Evolutionary conservation across 2,113 vertebrate species (phyloP).

Genomic region (Callithrix jacchus): DNA sequence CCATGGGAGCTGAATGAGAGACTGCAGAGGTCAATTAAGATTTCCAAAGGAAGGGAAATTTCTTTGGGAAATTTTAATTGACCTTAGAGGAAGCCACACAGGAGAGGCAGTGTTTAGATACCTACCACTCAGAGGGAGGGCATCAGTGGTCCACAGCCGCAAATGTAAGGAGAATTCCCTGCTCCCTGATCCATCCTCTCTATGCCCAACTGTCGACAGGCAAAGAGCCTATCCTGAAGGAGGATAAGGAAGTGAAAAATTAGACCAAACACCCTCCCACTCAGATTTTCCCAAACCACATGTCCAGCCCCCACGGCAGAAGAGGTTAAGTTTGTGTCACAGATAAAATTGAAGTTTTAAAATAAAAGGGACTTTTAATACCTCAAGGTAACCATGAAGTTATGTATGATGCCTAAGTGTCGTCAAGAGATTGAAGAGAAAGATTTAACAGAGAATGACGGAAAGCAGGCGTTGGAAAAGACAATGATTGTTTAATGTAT

Average conservation of each 20-base stretch:
- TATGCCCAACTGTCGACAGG: background rate
- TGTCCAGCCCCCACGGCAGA: background rate
- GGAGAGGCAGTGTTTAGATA: background rate
- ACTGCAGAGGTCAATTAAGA: background rate
- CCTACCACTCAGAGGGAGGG: background rate
- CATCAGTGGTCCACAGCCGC: background rate
- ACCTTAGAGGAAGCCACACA: background rate
- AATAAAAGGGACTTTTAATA: constrained; percentile 30
- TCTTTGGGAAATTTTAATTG: background rate
- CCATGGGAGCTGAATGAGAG: background rate
- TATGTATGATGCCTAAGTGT: background rate
- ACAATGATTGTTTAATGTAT: background rate
- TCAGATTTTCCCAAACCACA: background rate
- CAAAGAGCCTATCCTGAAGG: background rate
- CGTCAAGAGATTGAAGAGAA: background rate
- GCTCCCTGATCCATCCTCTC: background rate
- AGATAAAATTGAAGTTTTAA: background rate
- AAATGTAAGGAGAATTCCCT: background rate
- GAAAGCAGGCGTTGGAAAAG: background rate
- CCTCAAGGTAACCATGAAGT: background rate
- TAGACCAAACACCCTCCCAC: background rate
- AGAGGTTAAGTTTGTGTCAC: background rate
- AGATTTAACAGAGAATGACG: background rate
- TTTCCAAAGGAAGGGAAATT: background rate
- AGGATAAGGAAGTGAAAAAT: background rate